Evolutionary conservation across 2,113 vertebrate genomes (phyloP), one percentile per base, ranked within the genome.

Genomic region (Menura novaehollandiae): DNA sequence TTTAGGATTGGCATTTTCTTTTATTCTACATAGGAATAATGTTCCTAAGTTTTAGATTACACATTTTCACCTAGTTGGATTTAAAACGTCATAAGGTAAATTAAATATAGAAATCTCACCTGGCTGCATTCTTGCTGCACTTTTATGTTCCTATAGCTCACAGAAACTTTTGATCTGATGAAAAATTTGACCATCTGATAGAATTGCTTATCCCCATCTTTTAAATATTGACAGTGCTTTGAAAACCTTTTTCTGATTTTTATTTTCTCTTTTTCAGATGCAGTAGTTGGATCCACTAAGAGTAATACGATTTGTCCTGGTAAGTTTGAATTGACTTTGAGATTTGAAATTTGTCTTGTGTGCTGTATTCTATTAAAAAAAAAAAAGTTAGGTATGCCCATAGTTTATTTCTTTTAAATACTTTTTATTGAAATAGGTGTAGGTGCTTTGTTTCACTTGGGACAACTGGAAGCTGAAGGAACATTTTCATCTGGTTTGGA

Each of bases 301-400:
- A 98, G 98, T 97, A 99, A 98, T 92, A 98, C 98, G 5, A 97
- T 99, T 97, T 99, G 99, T 98, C 99, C 99, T 93, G 99, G 99
- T 99, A 97, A 96, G 98, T 98, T 52, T 55, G 49, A 73, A 58
- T 71, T 58, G 28, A 46, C 43, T 30, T 78, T 74, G 19, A 67
- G 35, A 77, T 88, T 80, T 73, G 63, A 46, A 97, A 85, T 13
- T 66, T 81, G n/a, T 33, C 16, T 39, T 49, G 9, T 47, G 2
- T 73, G 30, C 14, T 79, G 10, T 46, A 2, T 23, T 64, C 28
- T 30, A 5, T 43, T 41, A 5, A 11, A 74, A 84, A 37, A 33
- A 35, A 75, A 26, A 5, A 32, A 19, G 35, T 73, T 47, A 62
- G 5, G 0, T 23, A 21, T 33, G 16, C 39, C 39, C 3, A 5